Base-by-base conservation (phyloP, 2,797 vertebrate species). In the Nannoperca australis region DNA sequence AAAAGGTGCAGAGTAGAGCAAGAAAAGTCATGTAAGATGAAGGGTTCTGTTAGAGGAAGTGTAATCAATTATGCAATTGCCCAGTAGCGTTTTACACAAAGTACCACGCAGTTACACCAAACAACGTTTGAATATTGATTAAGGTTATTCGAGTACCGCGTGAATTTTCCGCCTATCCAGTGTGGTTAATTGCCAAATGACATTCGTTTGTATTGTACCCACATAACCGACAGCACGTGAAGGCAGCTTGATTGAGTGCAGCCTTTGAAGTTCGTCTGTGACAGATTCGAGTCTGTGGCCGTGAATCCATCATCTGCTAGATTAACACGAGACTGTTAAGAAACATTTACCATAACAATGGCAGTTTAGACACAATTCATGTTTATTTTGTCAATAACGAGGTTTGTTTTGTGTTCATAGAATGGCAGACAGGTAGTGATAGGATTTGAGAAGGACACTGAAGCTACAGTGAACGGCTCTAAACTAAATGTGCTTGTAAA, bases 251-350 rank as follows among this genome's bases (percentile, higher is more conserved):
- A 45, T 3, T 38, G 56, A 75, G 66, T 6, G 15, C 77, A 49
- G 20, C 1, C 64, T 83, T 66, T 83, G 83, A 83, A 86, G 77
- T 86, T 76, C 6, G 47, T 78, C 22, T 18, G 64, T 61, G 56
- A 61, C 70, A 82, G 69, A 30, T 73, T 22, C 3, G 36, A 2
- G 56, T 69, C 50, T 34, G 38, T 1, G 1, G 44, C 18, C 11
- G 47, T 32, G 54, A 54, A 22, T 70, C 69, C 65, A 3, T 62
- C 75, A 59, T 47, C 65, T 7, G 55, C 65, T 7, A 15, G 15
- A 40, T 13, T 14, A 53, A 49, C 44, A 36, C 20, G 0, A 24
- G 8, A 2, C 9, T 1, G 0, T 3, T 15, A 10, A 3, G 27
- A 60, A 20, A 36, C 40, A 15, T 15, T 32, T n/a, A 8, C 34